Base-by-base conservation (phyloP, 2,797 vertebrate genomes). In the Adrianichthys oophorus region DNA sequence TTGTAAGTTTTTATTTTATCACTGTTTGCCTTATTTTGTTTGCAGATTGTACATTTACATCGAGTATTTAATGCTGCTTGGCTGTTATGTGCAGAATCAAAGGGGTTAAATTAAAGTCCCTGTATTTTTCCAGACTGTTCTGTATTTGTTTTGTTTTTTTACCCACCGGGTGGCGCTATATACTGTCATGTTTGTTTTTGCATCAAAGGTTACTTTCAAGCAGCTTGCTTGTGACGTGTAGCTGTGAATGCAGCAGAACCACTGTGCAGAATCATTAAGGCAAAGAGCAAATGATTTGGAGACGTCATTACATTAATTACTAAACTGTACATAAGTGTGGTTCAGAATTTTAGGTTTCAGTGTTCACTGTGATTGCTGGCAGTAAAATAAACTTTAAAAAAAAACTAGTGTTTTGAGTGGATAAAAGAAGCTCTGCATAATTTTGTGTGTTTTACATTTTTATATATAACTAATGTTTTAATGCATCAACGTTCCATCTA, bases 371-470 rank as follows among this genome's bases (percentile, higher is more conserved):
- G 42, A 63, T 77, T 68, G 58, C 43, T 45, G 51, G 19, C 56
- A 81, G 24, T 55, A 24, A 55, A 59, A 48, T 46, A 82, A 70
- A 72, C 85, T 86, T 83, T 23, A 50, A 23, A 60, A 52, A 15
- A 21, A 60, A 60, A 4, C 8, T 51, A 48, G 48, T 19, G 21
- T n/a, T 10, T 53, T 42, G 23, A n/a, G 17, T 24, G 4, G 15
- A 21, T 15, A 5, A 10, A 32, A 32, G 8, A 32, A 32, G 3
- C 7, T 26, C 26, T 26, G 3, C 8, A 32, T 2, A 8, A 32
- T 32, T 32, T 32, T 32, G 32, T 32, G 29, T 12, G 3, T 32
- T 32, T 3, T 12, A 32, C 8, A 8, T 32, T 32, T 32, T 32
- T 12, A 10, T 12, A 32, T 12, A 10, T 10, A 29, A 7, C 10